phyloP scores from a whole-genome alignment of 2,888 invertebrate genomes.

The Noctuana brunneofusca region DNA sequence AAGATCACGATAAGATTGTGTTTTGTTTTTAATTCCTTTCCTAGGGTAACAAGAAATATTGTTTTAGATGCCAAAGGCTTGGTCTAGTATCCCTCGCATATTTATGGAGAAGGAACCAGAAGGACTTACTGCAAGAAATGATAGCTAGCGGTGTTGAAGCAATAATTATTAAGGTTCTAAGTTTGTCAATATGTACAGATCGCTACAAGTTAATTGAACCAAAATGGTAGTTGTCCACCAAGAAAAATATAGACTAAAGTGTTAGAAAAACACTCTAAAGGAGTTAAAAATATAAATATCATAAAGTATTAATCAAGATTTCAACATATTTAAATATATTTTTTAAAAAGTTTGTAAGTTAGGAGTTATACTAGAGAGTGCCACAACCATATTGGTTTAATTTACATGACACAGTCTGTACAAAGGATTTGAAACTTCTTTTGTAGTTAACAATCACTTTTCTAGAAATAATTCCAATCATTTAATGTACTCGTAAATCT shows the following conservation, averaged over 20 bases:
- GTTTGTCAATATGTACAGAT: conserved; percentile 34
- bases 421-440: conserved; percentile 23
- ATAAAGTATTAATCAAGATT: too few relatives aligned
- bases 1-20: conserved; percentile 16
- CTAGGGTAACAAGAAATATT: conserved; percentile 33
- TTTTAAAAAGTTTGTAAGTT: too few relatives aligned
- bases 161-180: conserved; percentile 95
- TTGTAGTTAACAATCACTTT: neutral
- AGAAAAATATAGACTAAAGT: too few relatives aligned
- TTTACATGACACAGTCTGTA: too few relatives aligned
- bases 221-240: too few relatives aligned
- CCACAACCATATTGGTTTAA: too few relatives aligned
- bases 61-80: conserved; percentile 92
- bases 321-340: too few relatives aligned
- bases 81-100: conserved; percentile 95
- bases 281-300: too few relatives aligned
- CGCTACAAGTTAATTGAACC: too few relatives aligned
- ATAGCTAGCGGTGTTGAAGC: conserved; percentile 95
- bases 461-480: too few relatives aligned
- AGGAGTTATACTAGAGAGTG: too few relatives aligned
- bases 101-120: conserved; percentile 98
- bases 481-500: neutral
- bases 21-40: conserved; percentile 20
- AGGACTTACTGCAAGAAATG: conserved; percentile 97
- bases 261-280: too few relatives aligned